Conservation (phyloP, 1,140 invertebrate genomes). For the Pseudoatta argentina region DNA sequence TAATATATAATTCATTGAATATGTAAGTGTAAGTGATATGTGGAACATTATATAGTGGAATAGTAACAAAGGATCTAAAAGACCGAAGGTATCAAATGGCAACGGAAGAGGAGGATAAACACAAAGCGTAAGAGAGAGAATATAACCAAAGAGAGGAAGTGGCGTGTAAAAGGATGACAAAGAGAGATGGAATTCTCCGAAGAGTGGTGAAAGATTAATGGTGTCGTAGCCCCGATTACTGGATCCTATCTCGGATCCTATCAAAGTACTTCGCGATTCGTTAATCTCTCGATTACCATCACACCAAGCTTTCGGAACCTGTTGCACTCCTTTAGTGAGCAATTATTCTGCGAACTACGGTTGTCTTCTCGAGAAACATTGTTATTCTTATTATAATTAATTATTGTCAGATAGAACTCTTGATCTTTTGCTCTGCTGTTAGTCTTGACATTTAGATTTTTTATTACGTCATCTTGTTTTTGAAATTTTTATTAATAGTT, state of each 20-base stretch:
- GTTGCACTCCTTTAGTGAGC: slow-evolving; percentile 48
- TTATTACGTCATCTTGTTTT: neutral
- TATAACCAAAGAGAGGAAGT: slow-evolving; percentile 3
- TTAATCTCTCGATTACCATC: slow-evolving; percentile 61
- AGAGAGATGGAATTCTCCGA: slow-evolving; percentile 12
- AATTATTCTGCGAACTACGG: slow-evolving; percentile 19
- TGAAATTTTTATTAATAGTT: slow-evolving; percentile 19
- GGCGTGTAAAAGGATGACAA: slow-evolving; percentile 18
- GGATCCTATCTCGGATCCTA: slow-evolving; percentile 50
- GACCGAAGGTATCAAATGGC: slow-evolving; percentile 19
- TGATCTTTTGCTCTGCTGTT: neutral
- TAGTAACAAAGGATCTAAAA: slow-evolving; percentile 1
- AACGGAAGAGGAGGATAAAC: neutral
- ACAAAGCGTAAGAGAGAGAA: neutral
- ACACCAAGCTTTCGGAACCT: slow-evolving; percentile 32
- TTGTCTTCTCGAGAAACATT: neutral
- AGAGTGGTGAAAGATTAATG: slow-evolving; percentile 53
- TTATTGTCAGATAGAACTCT: neutral
- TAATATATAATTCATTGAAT: slow-evolving; percentile 18
- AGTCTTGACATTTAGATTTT: slow-evolving; percentile 2
- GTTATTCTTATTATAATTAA: slow-evolving; percentile 23
- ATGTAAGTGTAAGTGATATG: slow-evolving; percentile 19
- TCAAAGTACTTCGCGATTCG: slow-evolving; percentile 53
- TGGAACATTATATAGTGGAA: neutral
- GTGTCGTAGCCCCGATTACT: slow-evolving; percentile 33